Percentiles rank a stretch among this genome's conserved stretches.
Evolutionary conservation across 2,113 vertebrate species (phyloP).

Genomic region (Pantherophis guttatus): DNA sequence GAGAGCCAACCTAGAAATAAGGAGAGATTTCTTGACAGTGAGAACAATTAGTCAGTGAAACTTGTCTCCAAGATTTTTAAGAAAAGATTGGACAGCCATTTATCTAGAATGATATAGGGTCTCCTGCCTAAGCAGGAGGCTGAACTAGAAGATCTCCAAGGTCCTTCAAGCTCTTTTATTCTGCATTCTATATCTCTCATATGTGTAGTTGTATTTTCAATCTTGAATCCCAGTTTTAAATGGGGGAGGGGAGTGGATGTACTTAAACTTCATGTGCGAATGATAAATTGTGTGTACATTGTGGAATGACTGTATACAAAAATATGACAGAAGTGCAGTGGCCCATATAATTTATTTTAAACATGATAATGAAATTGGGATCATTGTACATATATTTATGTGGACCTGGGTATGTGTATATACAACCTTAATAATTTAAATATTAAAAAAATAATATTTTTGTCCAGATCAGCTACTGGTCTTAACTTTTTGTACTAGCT

Average conservation of each 20-base stretch:
- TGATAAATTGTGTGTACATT: background rate
- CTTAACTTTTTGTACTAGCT: background rate
- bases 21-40: too few species aligned
- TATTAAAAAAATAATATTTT: background rate
- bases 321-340: background rate
- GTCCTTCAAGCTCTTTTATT: too few species aligned
- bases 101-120: too few species aligned
- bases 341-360: background rate
- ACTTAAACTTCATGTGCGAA: background rate
- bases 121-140: too few species aligned
- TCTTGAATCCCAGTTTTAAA: background rate
- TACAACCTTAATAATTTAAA: background rate
- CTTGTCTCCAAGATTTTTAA: too few species aligned
- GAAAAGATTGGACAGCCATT: too few species aligned
- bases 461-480: background rate
- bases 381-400: background rate
- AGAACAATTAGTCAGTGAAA: too few species aligned
- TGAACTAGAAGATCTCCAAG: too few species aligned
- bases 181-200: too few species aligned
- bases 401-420: background rate
- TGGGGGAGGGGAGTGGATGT: background rate
- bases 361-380: background rate
- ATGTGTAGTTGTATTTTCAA: background rate
- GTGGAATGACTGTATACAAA: too few species aligned
- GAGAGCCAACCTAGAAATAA: too few species aligned